A percentile compares a stretch with the other conserved stretches of the same genome.
phyloP scores from a whole-genome alignment of 2,113 vertebrate species.

The Anser cygnoides region DNA sequence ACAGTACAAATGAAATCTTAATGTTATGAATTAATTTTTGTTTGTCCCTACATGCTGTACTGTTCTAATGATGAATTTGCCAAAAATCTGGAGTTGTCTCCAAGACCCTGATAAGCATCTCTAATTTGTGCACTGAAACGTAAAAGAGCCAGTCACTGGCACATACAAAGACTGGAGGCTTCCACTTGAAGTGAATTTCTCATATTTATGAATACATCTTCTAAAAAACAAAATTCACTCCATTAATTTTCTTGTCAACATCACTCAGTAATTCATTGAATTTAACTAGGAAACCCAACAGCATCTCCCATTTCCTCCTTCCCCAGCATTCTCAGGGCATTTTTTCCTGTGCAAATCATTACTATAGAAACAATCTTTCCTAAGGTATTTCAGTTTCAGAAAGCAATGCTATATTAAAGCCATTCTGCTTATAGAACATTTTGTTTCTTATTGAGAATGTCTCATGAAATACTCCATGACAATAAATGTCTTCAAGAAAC shows the following conservation, averaged over 20 bases:
- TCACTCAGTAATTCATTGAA: not conserved
- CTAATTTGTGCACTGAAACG: constrained; percentile 12
- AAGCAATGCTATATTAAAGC: not conserved
- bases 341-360: constrained; percentile 3
- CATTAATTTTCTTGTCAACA: not conserved
- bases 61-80: not conserved
- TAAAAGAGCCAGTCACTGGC: not conserved
- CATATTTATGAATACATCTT: not conserved
- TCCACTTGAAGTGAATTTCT: constrained; percentile 2
- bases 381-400: constrained; percentile 30
- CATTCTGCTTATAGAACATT: constrained; percentile 14
- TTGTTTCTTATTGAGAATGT: constrained; percentile 40
- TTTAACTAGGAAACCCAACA: not conserved
- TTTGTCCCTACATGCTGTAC: not conserved
- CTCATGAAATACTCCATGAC: constrained; percentile 9
- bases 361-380: constrained; percentile 18
- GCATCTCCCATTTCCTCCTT: not conserved
- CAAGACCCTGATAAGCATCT: not conserved
- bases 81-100: constrained; percentile 32
- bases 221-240: not conserved
- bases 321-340: not conserved
- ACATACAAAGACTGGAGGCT: not conserved
- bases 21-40: not conserved
- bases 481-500: constrained; percentile 16
- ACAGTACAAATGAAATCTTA: not conserved